These are phyloP conservation scores for Therioaphis trifolii DNA, from an alignment of 2,888 invertebrate species.

Conservation along the genomic window DNA sequence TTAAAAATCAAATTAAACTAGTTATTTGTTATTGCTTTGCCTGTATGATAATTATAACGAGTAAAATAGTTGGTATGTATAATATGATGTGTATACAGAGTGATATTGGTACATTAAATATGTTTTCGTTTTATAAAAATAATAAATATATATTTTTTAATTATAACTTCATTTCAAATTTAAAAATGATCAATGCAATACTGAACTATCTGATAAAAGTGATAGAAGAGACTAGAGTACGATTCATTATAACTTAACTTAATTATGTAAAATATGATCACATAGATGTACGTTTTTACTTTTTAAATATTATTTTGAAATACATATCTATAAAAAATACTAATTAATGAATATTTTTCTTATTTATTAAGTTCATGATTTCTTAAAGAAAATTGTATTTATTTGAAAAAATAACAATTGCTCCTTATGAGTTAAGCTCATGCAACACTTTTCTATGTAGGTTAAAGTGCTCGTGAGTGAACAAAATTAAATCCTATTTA, in stretches of 20 bases:
- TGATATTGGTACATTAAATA: not conserved
- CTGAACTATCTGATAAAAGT: too few relatives aligned
- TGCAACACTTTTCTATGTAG: constrained; percentile 16
- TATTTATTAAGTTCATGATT: not conserved
- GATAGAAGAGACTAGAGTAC: too few relatives aligned
- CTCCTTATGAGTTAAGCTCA: not conserved
- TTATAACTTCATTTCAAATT: too few relatives aligned
- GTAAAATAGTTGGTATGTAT: constrained; percentile 3
- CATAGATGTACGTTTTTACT: not conserved
- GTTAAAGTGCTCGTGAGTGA: constrained; percentile 44
- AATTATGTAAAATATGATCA: too few relatives aligned
- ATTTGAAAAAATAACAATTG: constrained; percentile 6
- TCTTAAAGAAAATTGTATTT: too few relatives aligned
- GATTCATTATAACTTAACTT: too few relatives aligned
- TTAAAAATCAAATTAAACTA: constrained; percentile 54
- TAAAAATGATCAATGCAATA: too few relatives aligned
- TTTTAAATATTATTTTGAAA: not conserved
- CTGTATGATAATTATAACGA: constrained; percentile 40
- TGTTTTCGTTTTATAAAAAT: not conserved
- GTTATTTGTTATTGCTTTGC: constrained; percentile 27
- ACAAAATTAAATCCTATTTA: constrained; percentile 51
- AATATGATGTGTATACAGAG: constrained; percentile 27
- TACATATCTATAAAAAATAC: not conserved
- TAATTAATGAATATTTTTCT: not conserved
- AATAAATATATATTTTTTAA: too few relatives aligned